Evolutionary conservation across 2,797 vertebrate genomes (phyloP).

Genomic region (Hemitrygon akajei): DNA sequence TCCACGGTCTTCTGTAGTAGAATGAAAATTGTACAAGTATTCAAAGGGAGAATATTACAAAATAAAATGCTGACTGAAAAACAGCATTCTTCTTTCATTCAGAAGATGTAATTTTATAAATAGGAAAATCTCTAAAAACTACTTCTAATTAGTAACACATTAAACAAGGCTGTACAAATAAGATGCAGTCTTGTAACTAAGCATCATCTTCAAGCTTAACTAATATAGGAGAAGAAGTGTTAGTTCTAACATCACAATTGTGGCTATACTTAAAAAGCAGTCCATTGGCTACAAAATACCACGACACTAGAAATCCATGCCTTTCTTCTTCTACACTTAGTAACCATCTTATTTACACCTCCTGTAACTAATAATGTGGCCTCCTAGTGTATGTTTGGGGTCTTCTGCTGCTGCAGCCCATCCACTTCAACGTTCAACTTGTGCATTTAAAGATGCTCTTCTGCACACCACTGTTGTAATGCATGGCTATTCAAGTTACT

Average conservation of each 20-base stretch:
- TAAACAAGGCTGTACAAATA: not conserved
- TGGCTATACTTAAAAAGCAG: not conserved
- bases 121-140: not conserved
- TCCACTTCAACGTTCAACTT: too few relatives aligned
- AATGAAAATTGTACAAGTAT: not conserved
- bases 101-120: too few relatives aligned
- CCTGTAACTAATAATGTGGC: too few relatives aligned
- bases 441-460: too few relatives aligned
- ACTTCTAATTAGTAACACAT: not conserved
- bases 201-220: not conserved
- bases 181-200: not conserved
- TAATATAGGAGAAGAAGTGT: not conserved
- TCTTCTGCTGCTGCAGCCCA: too few relatives aligned
- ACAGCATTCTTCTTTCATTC: not conserved
- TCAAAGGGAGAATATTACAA: not conserved
- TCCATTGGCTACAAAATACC: not conserved
- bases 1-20: too few relatives aligned
- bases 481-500: too few relatives aligned
- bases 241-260: too few relatives aligned
- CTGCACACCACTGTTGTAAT: too few relatives aligned
- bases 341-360: too few relatives aligned
- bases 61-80: not conserved
- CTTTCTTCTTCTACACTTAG: not conserved
- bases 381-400: too few relatives aligned
- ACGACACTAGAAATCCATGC: too few relatives aligned